Evolutionary conservation across 2,888 invertebrate species (phyloP).

Genomic region (Hyppa rectilinea): DNA sequence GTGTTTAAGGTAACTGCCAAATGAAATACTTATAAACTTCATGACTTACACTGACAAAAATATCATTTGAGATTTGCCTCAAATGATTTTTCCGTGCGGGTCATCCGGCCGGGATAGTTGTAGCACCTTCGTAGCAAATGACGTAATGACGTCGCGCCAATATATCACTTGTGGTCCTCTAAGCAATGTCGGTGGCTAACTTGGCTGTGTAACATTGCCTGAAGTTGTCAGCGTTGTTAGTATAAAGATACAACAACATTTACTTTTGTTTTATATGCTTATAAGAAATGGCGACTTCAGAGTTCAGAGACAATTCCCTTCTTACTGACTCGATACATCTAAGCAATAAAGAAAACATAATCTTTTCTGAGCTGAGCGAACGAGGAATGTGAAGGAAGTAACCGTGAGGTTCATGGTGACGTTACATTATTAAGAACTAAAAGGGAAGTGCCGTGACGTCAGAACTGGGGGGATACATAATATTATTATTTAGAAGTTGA

Average conservation of each 20-base stretch:
- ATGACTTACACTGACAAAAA: too few species aligned
- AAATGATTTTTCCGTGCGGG: too few species aligned
- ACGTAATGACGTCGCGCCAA: background rate
- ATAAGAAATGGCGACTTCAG: background rate
- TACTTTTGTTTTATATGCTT: background rate
- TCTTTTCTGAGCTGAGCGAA: background rate
- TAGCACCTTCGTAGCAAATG: conserved; percentile 11
- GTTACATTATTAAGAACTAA: background rate
- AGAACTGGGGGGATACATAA: background rate
- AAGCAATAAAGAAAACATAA: background rate
- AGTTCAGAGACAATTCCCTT: background rate
- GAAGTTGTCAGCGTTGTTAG: background rate
- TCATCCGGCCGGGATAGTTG: conserved; percentile 9
- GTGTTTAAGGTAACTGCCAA: too few species aligned
- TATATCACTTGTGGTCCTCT: too few species aligned
- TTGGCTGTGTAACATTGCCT: background rate
- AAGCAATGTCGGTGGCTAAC: background rate
- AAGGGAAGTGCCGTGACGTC: background rate
- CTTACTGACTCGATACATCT: background rate
- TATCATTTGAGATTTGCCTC: too few species aligned
- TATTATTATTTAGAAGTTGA: too few species aligned
- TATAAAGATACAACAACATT: background rate
- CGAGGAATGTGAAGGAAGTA: background rate
- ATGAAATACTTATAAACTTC: too few species aligned
- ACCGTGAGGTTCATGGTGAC: background rate